Base-by-base conservation (phyloP, 2,888 invertebrate species). In the Xanthostigma xanthostigma region DNA sequence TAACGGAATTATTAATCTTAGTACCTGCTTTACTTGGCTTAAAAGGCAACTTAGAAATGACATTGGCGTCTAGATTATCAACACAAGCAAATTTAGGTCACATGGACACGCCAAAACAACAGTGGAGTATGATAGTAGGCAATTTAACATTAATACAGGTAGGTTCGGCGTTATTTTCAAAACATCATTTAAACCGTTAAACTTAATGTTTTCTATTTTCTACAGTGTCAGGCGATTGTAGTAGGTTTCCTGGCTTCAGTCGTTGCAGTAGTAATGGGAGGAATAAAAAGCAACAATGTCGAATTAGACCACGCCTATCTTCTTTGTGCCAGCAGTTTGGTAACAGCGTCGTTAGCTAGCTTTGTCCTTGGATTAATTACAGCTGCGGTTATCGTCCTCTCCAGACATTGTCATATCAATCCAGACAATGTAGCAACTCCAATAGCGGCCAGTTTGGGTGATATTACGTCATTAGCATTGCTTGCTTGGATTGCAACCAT, bases 41-140 rank as follows among this genome's bases (percentile, higher is more conserved):
- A 44, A 88, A 88, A 65, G 88, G 88, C 27, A 87, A 87, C 62
- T 68, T 88, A 55, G 87, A 88, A 65, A 88, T 88, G 86, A 87
- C 86, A 0, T 65, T 88, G 50, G 86, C 87, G 1, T 84, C 85
- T 13, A 69, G 88, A 49, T 69, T 88, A 9, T 86, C 85, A 9
- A 88, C 88, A 1, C 81, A 84, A 67, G 76, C 84, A 9, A 84
- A 87, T 66, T 68, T 85, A 52, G 85, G 85, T 10, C 78, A 81
- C 59, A 80, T 86, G 79, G 83, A 85, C 59, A 73, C 75, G 35
- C 65, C 72, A 6, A 73, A 75, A 56, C 78, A 81, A 56, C 74
- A 77, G 57, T 70, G 75, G 66, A 69, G 70, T 56, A 80, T 83
- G 74, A 78, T 84, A 54, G 70, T 77, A 33, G 82, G 83, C 51